Conservation (phyloP, 2,797 vertebrate genomes). For the Pipistrellus pygmaeus region DNA sequence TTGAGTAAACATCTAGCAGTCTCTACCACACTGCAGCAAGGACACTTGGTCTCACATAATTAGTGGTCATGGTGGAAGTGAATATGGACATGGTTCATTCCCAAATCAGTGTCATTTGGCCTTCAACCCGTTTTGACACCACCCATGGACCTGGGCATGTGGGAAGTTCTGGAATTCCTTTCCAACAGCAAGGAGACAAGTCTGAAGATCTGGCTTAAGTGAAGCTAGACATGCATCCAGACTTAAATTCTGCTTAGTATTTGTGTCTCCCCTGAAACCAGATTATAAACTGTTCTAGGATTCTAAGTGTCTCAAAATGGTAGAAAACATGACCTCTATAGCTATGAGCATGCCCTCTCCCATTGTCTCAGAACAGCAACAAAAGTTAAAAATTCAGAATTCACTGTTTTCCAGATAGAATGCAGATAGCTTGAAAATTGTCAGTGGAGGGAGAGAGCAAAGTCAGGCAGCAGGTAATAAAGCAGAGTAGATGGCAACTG, state of each 20-base stretch:
- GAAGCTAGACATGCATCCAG: neutral
- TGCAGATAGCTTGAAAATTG: neutral
- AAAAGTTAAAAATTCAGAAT: neutral
- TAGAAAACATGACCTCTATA: fast-evolving
- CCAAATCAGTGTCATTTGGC: neutral
- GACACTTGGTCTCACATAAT: neutral
- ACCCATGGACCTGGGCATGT: fast-evolving
- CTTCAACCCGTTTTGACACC: neutral
- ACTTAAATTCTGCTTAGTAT: neutral
- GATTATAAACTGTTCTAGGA: neutral
- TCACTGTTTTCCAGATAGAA: neutral
- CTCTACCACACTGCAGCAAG: neutral
- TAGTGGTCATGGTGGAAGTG: neutral
- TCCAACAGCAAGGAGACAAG: neutral
- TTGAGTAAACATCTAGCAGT: neutral
- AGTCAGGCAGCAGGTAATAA: neutral
- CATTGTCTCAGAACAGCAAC: neutral
- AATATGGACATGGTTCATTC: neutral
- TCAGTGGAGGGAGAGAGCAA: neutral
- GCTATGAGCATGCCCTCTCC: neutral
- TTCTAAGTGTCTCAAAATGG: neutral
- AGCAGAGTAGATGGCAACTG: neutral
- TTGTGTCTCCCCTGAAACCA: neutral
- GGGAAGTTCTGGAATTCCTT: neutral
- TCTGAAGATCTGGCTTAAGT: neutral